Percentiles rank a stretch among this genome's conserved stretches.
phyloP scores from a whole-genome alignment of 2,113 vertebrate genomes.

The Siniperca chuatsi region DNA sequence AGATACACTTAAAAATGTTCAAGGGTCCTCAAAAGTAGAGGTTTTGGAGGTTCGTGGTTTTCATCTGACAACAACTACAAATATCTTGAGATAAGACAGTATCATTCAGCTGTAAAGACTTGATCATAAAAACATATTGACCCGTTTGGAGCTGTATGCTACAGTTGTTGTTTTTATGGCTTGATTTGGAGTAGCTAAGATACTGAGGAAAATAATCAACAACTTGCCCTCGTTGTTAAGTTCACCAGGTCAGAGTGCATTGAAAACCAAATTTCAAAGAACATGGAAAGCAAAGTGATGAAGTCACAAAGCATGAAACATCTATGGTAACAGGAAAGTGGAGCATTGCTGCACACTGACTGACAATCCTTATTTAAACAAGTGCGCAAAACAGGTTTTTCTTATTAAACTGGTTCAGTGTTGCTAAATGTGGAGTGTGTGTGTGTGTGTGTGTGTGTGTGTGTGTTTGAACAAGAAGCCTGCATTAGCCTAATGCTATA shows the following conservation, averaged over 20 bases:
- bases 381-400: not conserved
- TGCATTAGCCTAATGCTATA: conserved; percentile 1
- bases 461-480: conserved; percentile 15
- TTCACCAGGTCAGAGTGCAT: conserved; percentile 29
- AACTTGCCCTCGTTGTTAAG: not conserved
- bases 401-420: conserved; percentile 42
- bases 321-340: conserved; percentile 5
- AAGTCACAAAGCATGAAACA: conserved; percentile 19
- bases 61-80: not conserved
- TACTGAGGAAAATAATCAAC: not conserved
- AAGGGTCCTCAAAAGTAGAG: not conserved
- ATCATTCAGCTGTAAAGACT: not conserved
- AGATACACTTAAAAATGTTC: not conserved
- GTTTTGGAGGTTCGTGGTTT: not conserved
- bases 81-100: conserved; percentile 9
- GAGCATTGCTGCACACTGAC: conserved; percentile 8
- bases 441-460: not conserved
- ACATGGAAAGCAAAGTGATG: conserved; percentile 21
- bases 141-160: not conserved
- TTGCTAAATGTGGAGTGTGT: not conserved
- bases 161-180: not conserved
- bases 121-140: not conserved
- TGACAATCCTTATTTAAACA: conserved; percentile 45
- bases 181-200: not conserved
- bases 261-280: conserved; percentile 14